phyloP scores from a whole-genome alignment of 1,140 invertebrate species.

The Marisa cornuarietis region DNA sequence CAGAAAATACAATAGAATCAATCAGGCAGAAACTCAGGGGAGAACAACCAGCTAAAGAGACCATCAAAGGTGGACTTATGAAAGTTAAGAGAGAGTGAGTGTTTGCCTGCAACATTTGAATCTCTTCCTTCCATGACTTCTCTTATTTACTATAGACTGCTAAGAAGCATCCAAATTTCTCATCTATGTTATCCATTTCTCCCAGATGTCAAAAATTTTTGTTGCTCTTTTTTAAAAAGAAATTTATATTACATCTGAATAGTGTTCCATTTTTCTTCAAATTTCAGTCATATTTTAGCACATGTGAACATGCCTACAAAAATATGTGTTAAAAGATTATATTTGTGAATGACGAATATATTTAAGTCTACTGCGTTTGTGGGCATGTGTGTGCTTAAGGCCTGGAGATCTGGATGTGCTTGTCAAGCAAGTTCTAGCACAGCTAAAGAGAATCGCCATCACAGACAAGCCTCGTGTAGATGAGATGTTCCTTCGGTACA shows the following conservation, averaged over 20 bases:
- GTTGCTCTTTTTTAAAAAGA: too few relatives aligned
- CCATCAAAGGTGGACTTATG: slow-evolving; percentile 56
- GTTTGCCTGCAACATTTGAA: neutral
- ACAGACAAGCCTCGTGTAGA: slow-evolving; percentile 63
- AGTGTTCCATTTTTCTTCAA: too few relatives aligned
- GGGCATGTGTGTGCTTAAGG: slow-evolving; percentile 34
- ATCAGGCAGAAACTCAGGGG: slow-evolving; percentile 45
- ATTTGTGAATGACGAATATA: too few relatives aligned
- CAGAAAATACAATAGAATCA: slow-evolving; percentile 40
- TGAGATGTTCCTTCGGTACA: slow-evolving; percentile 64
- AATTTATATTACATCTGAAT: too few relatives aligned
- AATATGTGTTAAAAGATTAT: too few relatives aligned
- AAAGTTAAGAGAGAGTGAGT: slow-evolving; percentile 58
- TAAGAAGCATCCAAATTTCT: too few relatives aligned
- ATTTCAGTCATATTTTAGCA: too few relatives aligned
- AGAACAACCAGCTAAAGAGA: slow-evolving; percentile 31
- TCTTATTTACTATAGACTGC: neutral
- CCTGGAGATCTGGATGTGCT: slow-evolving; percentile 55
- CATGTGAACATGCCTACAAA: too few relatives aligned
- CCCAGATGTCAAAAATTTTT: too few relatives aligned
- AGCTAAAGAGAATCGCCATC: slow-evolving; percentile 65
- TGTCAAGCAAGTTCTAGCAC: slow-evolving; percentile 58
- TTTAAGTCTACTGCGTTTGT: neutral
- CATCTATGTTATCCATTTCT: too few relatives aligned
- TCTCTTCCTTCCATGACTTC: neutral